Percentiles rank a stretch among this genome's conserved stretches.
phyloP scores from a whole-genome alignment of 92 coral and sea anemone species.

The Phenganax marumi region DNA sequence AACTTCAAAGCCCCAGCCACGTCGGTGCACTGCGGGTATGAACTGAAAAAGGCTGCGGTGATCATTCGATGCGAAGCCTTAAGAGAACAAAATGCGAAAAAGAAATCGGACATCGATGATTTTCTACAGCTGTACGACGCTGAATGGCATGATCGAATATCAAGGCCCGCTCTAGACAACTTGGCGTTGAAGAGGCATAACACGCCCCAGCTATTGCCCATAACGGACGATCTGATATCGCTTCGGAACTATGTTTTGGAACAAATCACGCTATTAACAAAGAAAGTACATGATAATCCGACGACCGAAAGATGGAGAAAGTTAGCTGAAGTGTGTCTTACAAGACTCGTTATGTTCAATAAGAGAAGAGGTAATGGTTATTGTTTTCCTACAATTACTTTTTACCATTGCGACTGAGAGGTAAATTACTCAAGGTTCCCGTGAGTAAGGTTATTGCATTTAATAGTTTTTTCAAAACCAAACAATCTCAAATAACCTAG shows the following conservation, averaged over 20 bases:
- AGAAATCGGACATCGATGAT: conserved; percentile 17
- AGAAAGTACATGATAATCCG: background rate
- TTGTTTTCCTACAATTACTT: background rate
- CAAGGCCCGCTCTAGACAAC: conserved; percentile 39
- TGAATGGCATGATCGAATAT: conserved; percentile 51
- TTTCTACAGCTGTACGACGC: conserved; percentile 39
- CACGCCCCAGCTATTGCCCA: too few species aligned
- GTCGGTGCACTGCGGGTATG: conserved; percentile 46
- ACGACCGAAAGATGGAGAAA: background rate
- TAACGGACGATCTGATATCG: background rate
- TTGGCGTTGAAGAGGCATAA: background rate
- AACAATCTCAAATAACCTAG: too few species aligned
- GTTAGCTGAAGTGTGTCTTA: background rate
- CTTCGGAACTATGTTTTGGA: background rate
- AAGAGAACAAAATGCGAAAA: conserved; percentile 24
- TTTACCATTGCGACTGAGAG: background rate
- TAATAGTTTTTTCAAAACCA: too few species aligned
- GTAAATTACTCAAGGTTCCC: background rate
- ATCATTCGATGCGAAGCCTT: conserved; percentile 47
- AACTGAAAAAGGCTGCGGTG: conserved; percentile 46
- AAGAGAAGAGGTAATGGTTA: conserved; percentile 3
- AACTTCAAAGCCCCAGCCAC: conserved; percentile 41
- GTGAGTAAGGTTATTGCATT: background rate
- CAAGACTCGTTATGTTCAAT: background rate
- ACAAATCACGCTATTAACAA: background rate